Percentiles rank a stretch among this genome's conserved stretches.
Conservation (phyloP, 2,113 vertebrate genomes). For the Laticauda laticaudata region DNA sequence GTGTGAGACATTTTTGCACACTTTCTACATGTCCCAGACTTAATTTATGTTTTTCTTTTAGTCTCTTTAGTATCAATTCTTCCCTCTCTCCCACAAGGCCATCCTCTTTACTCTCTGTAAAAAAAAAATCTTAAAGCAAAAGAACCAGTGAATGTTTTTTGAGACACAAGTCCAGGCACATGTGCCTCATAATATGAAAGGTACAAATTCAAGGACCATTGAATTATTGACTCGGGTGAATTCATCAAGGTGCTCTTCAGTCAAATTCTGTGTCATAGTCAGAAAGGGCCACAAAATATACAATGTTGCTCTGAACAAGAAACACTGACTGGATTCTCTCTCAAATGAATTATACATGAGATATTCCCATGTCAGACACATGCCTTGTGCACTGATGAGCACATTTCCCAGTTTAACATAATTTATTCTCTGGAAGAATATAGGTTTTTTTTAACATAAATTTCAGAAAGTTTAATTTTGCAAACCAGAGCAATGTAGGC, state of each 20-base stretch:
- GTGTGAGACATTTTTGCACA: not conserved
- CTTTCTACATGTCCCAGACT: not conserved
- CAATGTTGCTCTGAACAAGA: not conserved
- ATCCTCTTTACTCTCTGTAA: not conserved
- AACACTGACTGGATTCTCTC: not conserved
- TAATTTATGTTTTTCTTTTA: not conserved
- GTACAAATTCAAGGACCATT: not conserved
- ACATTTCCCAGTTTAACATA: not conserved
- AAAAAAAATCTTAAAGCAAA: constrained; percentile 6
- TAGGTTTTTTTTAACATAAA: constrained; percentile 11
- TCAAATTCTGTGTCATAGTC: not conserved
- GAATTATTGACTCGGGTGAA: not conserved
- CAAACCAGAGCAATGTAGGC: constrained; percentile 27
- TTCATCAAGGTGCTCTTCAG: not conserved
- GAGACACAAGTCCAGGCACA: not conserved
- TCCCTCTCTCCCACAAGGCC: not conserved
- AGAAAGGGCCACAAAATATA: not conserved
- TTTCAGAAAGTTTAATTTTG: constrained; percentile 21
- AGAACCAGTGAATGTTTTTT: too few species aligned
- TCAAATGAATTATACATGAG: not conserved
- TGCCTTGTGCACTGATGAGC: not conserved
- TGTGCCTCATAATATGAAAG: not conserved
- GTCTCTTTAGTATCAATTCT: not conserved
- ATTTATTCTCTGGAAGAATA: constrained; percentile 14
- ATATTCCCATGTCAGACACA: constrained; percentile 1